Conservation (phyloP, 2,113 vertebrate species). For the Polypterus senegalus region DNA sequence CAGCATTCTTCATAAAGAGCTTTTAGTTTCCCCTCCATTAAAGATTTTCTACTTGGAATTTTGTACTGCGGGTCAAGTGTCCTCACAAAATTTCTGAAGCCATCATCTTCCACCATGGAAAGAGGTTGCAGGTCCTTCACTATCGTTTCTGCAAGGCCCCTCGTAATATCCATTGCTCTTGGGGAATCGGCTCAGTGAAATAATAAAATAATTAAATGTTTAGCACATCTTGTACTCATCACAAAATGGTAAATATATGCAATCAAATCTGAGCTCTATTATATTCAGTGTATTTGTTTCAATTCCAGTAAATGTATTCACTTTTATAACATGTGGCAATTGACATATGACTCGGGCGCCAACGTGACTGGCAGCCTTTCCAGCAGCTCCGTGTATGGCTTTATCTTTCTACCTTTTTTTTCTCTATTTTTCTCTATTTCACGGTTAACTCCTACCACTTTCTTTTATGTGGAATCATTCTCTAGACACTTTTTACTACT, state of each 20-base stretch:
- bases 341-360: too few species aligned
- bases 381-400: too few species aligned
- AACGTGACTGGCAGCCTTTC: too few species aligned
- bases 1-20: slow-evolving; percentile 16
- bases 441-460: too few species aligned
- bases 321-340: too few species aligned
- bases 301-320: too few species aligned
- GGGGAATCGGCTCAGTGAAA: slow-evolving; percentile 15
- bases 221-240: slow-evolving; percentile 9
- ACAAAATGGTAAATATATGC: slow-evolving; percentile 3
- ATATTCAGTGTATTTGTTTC: too few species aligned
- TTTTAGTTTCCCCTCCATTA: slow-evolving; percentile 15
- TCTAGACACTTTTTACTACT: too few species aligned
- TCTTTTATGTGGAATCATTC: too few species aligned
- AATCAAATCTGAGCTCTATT: too few species aligned
- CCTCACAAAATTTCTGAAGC: slow-evolving; percentile 15
- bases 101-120: slow-evolving; percentile 1
- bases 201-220: background rate
- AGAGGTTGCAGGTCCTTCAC: slow-evolving; percentile 17
- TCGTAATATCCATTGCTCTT: slow-evolving; percentile 20
- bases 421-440: too few species aligned
- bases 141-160: slow-evolving; percentile 17
- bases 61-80: slow-evolving; percentile 14
- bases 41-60: slow-evolving; percentile 17
- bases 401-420: too few species aligned